phyloP scores from a whole-genome alignment of 2,888 invertebrate genomes.

The Platycnemis pennipes region DNA sequence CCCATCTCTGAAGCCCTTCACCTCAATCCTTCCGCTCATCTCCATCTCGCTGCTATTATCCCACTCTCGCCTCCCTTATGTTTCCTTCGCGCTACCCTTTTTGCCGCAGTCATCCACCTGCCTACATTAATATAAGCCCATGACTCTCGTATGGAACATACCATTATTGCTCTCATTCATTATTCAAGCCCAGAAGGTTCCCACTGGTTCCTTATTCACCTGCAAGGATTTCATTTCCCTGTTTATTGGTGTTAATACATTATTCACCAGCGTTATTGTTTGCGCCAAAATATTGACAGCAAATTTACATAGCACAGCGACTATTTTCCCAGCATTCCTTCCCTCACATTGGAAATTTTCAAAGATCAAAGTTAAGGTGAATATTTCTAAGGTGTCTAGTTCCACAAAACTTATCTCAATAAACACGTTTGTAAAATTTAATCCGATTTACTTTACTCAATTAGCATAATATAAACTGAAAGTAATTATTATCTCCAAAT shows the following conservation, averaged over 20 bases:
- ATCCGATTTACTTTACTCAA: too few relatives aligned
- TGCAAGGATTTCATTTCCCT: neutral
- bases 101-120: neutral
- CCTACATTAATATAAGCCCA: neutral
- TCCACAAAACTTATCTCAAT: neutral
- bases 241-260: neutral
- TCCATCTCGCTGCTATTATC: neutral
- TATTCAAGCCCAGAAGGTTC: neutral
- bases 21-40: slow-evolving; percentile 2
- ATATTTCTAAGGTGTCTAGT: neutral
- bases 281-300: neutral
- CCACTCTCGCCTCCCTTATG: neutral
- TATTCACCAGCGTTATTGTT: neutral
- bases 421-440: neutral
- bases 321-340: neutral
- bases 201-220: neutral
- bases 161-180: neutral
- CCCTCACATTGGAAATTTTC: neutral
- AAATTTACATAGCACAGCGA: neutral
- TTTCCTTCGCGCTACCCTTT: neutral
- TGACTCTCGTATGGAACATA: neutral
- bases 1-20: neutral
- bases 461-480: neutral
- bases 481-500: neutral
- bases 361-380: too few relatives aligned